Evolutionary conservation across 2,797 vertebrate species (phyloP).

Genomic region (Mormyrus hasselquistii): DNA sequence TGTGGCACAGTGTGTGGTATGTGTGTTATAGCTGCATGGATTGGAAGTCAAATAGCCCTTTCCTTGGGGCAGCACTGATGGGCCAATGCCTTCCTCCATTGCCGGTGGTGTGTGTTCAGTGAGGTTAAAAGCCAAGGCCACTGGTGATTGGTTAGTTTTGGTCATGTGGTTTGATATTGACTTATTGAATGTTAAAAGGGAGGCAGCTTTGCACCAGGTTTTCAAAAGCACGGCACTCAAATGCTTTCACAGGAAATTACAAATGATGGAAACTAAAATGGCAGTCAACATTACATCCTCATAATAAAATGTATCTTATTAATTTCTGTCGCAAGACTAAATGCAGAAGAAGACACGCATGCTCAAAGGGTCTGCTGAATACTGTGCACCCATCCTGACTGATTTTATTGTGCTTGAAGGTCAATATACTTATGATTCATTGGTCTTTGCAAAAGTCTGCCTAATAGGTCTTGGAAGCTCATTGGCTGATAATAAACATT

Average conservation of each 20-base stretch:
- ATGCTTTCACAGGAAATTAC: background rate
- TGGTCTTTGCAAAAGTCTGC: background rate
- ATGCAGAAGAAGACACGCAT: background rate
- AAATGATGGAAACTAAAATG: background rate
- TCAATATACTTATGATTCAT: background rate
- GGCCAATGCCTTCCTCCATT: background rate
- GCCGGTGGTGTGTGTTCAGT: background rate
- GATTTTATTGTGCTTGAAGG: background rate
- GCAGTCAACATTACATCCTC: background rate
- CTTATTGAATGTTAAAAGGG: background rate
- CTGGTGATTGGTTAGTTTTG: background rate
- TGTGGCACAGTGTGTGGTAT: background rate
- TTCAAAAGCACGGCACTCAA: background rate
- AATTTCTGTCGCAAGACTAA: background rate
- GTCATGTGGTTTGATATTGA: background rate
- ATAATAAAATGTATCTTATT: background rate
- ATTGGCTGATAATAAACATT: background rate
- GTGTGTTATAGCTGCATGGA: background rate
- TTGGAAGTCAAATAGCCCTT: background rate
- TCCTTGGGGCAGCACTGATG: background rate
- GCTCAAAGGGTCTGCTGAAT: background rate
- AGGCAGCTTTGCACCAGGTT: background rate
- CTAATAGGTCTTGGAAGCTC: background rate
- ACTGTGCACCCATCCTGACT: background rate
- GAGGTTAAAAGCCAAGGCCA: background rate